Percentiles rank a stretch among this genome's conserved stretches.
Conservation (phyloP, 2,797 vertebrate species). For the Diplodus puntazzo region DNA sequence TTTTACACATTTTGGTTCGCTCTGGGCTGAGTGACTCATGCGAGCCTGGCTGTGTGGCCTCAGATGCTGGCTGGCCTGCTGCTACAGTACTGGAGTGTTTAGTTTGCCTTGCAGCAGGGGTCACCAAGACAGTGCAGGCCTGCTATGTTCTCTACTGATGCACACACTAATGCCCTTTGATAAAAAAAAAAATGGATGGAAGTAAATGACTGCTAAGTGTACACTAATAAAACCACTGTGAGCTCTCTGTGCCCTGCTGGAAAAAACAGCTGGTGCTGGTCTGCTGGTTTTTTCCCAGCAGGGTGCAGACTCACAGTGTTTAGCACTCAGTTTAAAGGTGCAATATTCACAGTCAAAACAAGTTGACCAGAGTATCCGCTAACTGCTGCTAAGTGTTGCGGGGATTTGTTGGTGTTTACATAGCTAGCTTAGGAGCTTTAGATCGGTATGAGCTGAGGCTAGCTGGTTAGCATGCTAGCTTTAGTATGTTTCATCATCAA, state of each 20-base stretch:
- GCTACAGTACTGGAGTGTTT: conserved; percentile 61
- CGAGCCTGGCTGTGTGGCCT: conserved; percentile 62
- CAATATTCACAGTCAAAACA: too few species aligned
- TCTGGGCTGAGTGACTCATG: conserved; percentile 71
- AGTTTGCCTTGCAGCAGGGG: conserved; percentile 67
- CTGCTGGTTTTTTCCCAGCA: too few species aligned
- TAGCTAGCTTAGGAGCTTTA: too few species aligned
- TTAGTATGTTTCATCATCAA: too few species aligned
- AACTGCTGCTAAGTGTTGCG: too few species aligned
- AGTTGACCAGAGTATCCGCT: too few species aligned
- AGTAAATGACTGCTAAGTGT: conserved; percentile 4
- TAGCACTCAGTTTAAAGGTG: background rate
- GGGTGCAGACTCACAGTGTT: background rate
- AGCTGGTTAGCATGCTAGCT: too few species aligned
- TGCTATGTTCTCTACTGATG: conserved; percentile 13
- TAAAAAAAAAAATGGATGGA: background rate
- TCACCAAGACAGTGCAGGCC: conserved; percentile 58
- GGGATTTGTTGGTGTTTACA: too few species aligned
- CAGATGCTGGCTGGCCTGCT: conserved; percentile 49
- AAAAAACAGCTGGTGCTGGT: too few species aligned
- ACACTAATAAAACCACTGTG: background rate
- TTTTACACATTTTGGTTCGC: conserved; percentile 77
- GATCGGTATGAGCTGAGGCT: too few species aligned
- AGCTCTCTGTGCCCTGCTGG: conserved; percentile 4
- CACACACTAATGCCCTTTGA: conserved; percentile 1